Base-by-base conservation (phyloP, 2,797 vertebrate genomes). In the Sus cebifrons region DNA sequence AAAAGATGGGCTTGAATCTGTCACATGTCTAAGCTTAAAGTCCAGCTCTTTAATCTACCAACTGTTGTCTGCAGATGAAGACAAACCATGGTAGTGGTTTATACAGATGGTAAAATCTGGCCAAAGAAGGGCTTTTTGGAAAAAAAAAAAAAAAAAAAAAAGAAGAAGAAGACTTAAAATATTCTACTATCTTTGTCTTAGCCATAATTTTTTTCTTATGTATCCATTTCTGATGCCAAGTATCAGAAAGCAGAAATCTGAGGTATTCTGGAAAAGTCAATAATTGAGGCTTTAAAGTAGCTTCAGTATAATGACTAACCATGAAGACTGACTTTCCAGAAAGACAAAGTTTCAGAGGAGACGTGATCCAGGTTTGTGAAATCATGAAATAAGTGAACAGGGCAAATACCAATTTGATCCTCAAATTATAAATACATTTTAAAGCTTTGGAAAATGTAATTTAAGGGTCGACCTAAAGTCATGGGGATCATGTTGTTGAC, bases 401-500 rank as follows among this genome's bases (percentile, higher is more conserved):
- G 20, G 15, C 5, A 73, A 81, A 54, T 93, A 32, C 15, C 18
- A 88, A 82, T 9, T 15, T 56, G 29, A 14, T 58, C 56, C 75
- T 93, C 20, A 73, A 79, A 65, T 77, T 73, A 56, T 68, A 20
- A 64, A 79, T 77, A n/a, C 3, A 36, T 68, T 75, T 75, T 75
- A 79, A 91, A 95, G 13, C 36, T 96, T 86, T 86, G 54, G 67
- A 95, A 91, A 95, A 87, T 32, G 13, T 71, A 92, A 67, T 58
- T 60, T 86, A 86, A 81, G 62, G 16, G 18, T 27, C 52, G 17
- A 52, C 92, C 29, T 18, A 91, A 92, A 25, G 49, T 36, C 29
- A 71, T 4, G 62, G 70, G 10, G 84, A 83, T 82, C 73, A 4
- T 54, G 21, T 78, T 91, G 40, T 81, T 94, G 64, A 77, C 32